phyloP scores from a whole-genome alignment of 2,888 invertebrate genomes.

The Steinernema carpocapsae region DNA sequence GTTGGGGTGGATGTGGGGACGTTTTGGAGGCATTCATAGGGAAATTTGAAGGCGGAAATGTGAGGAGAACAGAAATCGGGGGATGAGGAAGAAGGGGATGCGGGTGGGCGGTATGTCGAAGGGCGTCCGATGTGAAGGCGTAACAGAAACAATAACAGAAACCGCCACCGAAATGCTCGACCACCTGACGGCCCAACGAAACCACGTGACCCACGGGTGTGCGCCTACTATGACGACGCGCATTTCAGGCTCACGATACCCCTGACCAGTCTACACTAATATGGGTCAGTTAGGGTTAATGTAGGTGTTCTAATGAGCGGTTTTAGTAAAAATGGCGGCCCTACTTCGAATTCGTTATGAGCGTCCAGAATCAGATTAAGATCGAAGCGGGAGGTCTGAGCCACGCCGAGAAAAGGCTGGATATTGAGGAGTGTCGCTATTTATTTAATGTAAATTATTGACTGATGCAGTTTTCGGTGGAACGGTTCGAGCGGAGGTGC shows the following conservation, averaged over 20 bases:
- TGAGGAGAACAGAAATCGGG: too few species aligned
- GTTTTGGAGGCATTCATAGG: too few species aligned
- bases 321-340: slow-evolving; percentile 82
- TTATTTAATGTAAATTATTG: not conserved
- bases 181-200: slow-evolving; percentile 69
- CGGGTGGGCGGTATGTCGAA: too few species aligned
- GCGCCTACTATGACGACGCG: slow-evolving; percentile 81
- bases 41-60: too few species aligned
- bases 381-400: not conserved
- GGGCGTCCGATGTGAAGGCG: too few species aligned
- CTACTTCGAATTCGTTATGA: slow-evolving; percentile 89
- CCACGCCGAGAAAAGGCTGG: slow-evolving; percentile 73
- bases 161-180: slow-evolving; percentile 49
- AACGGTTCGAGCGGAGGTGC: too few species aligned
- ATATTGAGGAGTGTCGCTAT: slow-evolving; percentile 73
- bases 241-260: slow-evolving; percentile 92
- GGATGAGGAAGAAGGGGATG: too few species aligned
- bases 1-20: not conserved
- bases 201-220: slow-evolving; percentile 89
- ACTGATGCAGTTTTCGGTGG: too few species aligned
- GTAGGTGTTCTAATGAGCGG: slow-evolving; percentile 6
- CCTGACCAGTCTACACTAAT: slow-evolving; percentile 87
- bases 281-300: slow-evolving; percentile 74
- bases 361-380: slow-evolving; percentile 42
- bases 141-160: slow-evolving; percentile 31